Base-by-base conservation (phyloP, 1,140 invertebrate genomes). In the Lasioglossum baleicum region DNA sequence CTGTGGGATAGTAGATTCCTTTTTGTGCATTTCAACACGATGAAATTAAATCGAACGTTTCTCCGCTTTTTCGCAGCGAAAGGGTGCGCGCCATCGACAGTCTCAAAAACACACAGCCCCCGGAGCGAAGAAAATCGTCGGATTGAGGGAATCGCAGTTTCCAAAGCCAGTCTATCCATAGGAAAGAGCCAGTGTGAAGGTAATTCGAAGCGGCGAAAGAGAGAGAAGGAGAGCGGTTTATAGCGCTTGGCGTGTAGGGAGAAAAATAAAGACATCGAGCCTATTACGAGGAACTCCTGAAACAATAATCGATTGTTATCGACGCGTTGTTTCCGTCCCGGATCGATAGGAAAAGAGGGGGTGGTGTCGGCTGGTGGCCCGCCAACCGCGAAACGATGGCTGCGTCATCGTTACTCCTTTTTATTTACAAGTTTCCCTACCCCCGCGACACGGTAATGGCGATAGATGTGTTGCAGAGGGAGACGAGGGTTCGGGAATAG, bases 401-500 rank as follows among this genome's bases (percentile, higher is more conserved):
- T 86, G 77, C 77, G 61, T 84, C 81, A 82, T 75, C 71, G 81
- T 86, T 83, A 85, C 73, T 88, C 68, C 87, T 88, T 86, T 90
- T 90, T 91, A 91, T 91, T 92, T 90, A 92, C 84, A 91, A 91
- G 89, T 87, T 85, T 88, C 72, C 65, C 72, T 71, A 83, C 85
- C 77, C 77, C 64, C 82, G 70, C 76, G n/a, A 22, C 86, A 70
- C 8, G 71, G 77, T 86, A 88, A 90, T 88, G 81, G 80, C 86
- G 87, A 88, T 88, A 74, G 83, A 90, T 88, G 88, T 86, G 81
- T 88, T 78, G 87, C 70, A 86, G 66, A 65, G 68, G 78, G 65
- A 88, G 64, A 74, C 82, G 84, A 88, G 88, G 35, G 35, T 35
- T 87, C 51, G 80, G 61, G 69, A 81, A 53, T 84, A 84, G 69